Evolutionary conservation across 1,140 invertebrate genomes (phyloP).

Genomic region (Gryllus bimaculatus): DNA sequence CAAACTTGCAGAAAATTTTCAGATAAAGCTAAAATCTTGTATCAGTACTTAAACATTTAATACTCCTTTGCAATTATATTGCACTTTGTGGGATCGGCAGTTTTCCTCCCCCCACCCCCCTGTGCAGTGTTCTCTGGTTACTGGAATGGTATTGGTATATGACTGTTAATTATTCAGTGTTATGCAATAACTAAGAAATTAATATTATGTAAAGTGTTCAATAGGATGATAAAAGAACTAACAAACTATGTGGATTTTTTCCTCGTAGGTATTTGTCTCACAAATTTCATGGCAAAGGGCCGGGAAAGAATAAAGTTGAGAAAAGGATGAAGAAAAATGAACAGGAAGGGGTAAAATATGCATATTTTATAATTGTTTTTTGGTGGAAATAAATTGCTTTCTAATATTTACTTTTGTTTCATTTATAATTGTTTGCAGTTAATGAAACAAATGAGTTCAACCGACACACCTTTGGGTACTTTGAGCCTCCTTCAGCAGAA

Average conservation of each 20-base stretch:
- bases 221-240: no score
- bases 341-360: slow-evolving; percentile 69
- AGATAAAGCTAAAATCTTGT: no score
- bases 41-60: no score
- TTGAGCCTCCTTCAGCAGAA: slow-evolving; percentile 90
- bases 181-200: background rate
- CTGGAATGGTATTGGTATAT: no score
- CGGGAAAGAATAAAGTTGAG: slow-evolving; percentile 97
- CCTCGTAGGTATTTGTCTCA: slow-evolving; percentile 73
- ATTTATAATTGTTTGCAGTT: slow-evolving; percentile 44
- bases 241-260: background rate
- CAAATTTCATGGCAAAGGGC: slow-evolving; percentile 98
- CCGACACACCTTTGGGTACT: slow-evolving; percentile 93
- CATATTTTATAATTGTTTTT: background rate
- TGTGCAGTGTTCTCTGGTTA: no score
- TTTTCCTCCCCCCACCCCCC: no score
- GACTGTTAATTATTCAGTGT: background rate
- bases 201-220: background rate
- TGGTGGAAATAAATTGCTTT: background rate
- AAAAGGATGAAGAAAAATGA: slow-evolving; percentile 92
- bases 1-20: no score
- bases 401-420: background rate
- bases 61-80: no score
- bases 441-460: slow-evolving; percentile 98
- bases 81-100: no score